Conservation (phyloP, 2,888 invertebrate genomes). For the Ophion slaviceki region DNA sequence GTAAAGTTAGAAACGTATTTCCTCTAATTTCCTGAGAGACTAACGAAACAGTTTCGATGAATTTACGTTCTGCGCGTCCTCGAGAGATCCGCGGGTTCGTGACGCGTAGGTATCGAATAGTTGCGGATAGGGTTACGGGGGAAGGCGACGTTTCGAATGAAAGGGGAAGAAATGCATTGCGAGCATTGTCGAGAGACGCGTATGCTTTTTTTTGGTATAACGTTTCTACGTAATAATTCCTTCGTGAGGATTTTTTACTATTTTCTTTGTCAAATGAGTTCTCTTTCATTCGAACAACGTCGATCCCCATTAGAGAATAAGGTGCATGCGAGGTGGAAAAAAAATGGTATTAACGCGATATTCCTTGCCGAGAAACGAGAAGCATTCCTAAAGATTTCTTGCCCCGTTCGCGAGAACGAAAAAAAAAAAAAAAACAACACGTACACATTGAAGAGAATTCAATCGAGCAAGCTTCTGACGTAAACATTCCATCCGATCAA, state of each 20-base stretch:
- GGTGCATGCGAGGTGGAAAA: conserved; percentile 10
- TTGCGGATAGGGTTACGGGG: conserved; percentile 23
- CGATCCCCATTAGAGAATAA: conserved; percentile 1
- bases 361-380: conserved; percentile 67
- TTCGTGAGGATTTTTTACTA: neutral
- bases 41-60: conserved; percentile 48
- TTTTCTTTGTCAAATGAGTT: neutral
- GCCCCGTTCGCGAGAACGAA: conserved; percentile 45
- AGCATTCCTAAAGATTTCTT: conserved; percentile 66
- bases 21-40: conserved; percentile 42
- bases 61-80: conserved; percentile 52
- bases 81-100: conserved; percentile 32
- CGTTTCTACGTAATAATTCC: neutral
- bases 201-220: neutral
- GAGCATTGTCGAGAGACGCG: neutral
- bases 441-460: conserved; percentile 23
- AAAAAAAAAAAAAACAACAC: neutral
- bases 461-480: conserved; percentile 64
- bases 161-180: neutral
- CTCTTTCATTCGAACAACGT: conserved; percentile 3
- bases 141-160: neutral
- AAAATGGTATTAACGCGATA: conserved; percentile 63
- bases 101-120: conserved; percentile 53
- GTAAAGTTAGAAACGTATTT: conserved; percentile 48
- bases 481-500: conserved; percentile 78